Conservation (phyloP, 1,140 invertebrate genomes). For the Coelopa frigida region DNA sequence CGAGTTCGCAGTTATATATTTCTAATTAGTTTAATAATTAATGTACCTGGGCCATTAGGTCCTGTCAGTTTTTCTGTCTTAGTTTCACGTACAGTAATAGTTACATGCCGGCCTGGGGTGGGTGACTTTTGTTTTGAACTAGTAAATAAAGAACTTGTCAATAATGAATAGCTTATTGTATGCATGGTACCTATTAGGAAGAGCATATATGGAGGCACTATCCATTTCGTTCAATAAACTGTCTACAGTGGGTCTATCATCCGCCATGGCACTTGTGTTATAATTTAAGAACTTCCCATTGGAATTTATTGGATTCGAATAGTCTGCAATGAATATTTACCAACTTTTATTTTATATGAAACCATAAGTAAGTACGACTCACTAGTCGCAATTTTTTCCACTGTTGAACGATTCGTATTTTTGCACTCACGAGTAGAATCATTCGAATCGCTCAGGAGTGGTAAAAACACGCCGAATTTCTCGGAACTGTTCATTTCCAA, state of each 20-base stretch:
- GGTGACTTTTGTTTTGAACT: slow-evolving; percentile 30
- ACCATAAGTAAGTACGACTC: too few relatives aligned
- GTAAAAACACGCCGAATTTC: too few relatives aligned
- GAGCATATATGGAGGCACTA: slow-evolving; percentile 51
- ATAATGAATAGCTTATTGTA: background rate
- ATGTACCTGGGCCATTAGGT: slow-evolving; percentile 41
- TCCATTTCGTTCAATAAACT: slow-evolving; percentile 80
- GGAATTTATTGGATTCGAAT: slow-evolving; percentile 20
- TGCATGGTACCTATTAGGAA: slow-evolving; percentile 60
- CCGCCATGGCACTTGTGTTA: slow-evolving; percentile 37
- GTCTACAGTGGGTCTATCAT: slow-evolving; percentile 70
- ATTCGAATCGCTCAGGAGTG: too few relatives aligned
- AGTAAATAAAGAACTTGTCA: background rate
- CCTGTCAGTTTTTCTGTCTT: slow-evolving; percentile 55
- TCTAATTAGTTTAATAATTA: slow-evolving; percentile 2
- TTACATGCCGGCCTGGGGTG: slow-evolving; percentile 57
- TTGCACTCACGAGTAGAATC: too few relatives aligned
- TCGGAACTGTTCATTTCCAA: too few relatives aligned
- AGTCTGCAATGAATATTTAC: background rate
- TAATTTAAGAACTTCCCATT: too few relatives aligned
- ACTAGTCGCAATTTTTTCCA: too few relatives aligned
- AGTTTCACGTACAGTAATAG: slow-evolving; percentile 57
- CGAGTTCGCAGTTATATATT: too few relatives aligned
- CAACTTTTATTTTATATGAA: background rate
- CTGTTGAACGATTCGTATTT: too few relatives aligned